Conservation (phyloP, 1,140 invertebrate genomes). For the Hypothenemus hampei region DNA sequence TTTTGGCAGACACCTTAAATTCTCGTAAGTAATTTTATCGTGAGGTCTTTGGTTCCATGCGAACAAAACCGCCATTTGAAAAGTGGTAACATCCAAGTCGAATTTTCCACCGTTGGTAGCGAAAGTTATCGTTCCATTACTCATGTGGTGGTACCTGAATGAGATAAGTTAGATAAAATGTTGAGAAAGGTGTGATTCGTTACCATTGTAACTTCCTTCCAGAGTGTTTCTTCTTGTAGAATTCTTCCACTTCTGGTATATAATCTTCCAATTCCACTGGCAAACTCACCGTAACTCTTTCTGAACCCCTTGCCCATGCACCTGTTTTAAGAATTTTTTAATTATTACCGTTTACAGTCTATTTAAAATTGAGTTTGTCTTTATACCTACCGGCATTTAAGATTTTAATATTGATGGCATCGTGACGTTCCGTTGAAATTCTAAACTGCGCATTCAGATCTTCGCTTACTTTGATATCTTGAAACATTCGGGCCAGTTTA, state of each 20-base stretch:
- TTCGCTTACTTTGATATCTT: slow-evolving; percentile 98
- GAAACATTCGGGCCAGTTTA: slow-evolving; percentile 94
- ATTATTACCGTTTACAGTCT: too few species aligned
- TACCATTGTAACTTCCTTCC: slow-evolving; percentile 96
- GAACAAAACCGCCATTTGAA: slow-evolving; percentile 99
- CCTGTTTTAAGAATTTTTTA: too few species aligned
- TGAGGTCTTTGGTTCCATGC: slow-evolving; percentile 94
- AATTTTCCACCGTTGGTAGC: slow-evolving; percentile 88
- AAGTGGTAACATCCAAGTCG: slow-evolving; percentile 98
- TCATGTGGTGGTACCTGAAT: slow-evolving; percentile 92
- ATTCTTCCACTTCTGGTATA: slow-evolving; percentile 94
- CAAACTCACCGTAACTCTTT: slow-evolving; percentile 90
- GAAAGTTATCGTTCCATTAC: slow-evolving; percentile 97
- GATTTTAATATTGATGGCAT: slow-evolving; percentile 86
- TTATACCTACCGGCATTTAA: slow-evolving; percentile 78
- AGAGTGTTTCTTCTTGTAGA: slow-evolving; percentile 94
- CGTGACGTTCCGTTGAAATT: slow-evolving; percentile 60
- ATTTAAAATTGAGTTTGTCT: too few species aligned
- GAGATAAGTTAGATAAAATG: background rate
- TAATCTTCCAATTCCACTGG: slow-evolving; percentile 97
- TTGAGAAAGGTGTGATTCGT: background rate
- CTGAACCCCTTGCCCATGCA: slow-evolving; percentile 93
- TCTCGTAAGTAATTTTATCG: slow-evolving; percentile 93
- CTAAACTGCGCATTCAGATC: slow-evolving; percentile 82
- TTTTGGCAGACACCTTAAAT: slow-evolving; percentile 54